Evolutionary conservation across 2,113 vertebrate species (phyloP).

Genomic region (Limnothrissa miodon): DNA sequence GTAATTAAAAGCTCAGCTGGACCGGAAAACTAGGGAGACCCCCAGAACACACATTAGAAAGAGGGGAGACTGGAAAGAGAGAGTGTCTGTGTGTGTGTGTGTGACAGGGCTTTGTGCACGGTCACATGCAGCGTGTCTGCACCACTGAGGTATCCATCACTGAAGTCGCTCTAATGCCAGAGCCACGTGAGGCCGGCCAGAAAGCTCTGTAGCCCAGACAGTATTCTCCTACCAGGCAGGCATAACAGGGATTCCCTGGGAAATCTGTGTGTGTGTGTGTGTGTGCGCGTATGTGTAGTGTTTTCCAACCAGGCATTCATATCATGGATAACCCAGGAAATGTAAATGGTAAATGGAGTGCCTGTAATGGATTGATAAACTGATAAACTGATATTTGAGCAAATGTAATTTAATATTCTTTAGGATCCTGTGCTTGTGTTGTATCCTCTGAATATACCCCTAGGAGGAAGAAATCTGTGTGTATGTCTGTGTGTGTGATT

Average conservation of each 20-base stretch:
- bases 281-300: background rate
- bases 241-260: background rate
- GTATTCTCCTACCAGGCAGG: too few species aligned
- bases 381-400: background rate
- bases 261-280: background rate
- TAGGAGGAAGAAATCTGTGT: background rate
- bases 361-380: background rate
- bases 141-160: too few species aligned
- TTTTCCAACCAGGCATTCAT: background rate
- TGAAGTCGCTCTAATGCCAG: too few species aligned
- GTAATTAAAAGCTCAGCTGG: conserved; percentile 80
- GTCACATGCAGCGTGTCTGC: too few species aligned
- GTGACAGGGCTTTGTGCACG: too few species aligned
- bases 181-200: too few species aligned
- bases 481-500: conserved; percentile 34
- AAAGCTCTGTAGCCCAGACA: too few species aligned
- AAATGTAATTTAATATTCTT: background rate
- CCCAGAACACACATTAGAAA: background rate
- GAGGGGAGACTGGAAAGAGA: background rate
- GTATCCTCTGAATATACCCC: background rate
- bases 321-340: too few species aligned
- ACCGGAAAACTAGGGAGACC: conserved; percentile 70
- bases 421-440: background rate
- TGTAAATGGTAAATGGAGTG: too few species aligned
- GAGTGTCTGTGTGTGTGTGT: too few species aligned